These are phyloP conservation scores for Actinopyga echinites DNA, from an alignment of 53 echinoderm and acorn worm genomes.

Conservation along the genomic window DNA sequence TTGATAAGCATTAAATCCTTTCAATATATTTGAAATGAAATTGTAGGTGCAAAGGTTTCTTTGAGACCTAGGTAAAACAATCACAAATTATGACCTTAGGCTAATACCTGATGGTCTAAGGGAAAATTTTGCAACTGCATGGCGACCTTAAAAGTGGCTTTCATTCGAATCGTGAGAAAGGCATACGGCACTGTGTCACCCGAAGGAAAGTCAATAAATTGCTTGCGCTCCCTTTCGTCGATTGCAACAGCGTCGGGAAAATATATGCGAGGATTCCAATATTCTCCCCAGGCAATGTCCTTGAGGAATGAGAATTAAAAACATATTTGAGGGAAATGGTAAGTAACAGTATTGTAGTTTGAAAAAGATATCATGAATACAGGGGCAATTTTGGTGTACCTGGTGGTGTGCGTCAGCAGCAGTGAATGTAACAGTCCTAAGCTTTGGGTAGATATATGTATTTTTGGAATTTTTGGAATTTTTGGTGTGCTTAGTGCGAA, in stretches of 20 bases:
- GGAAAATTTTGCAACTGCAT: slow-evolving; percentile 81
- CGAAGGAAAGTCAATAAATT: slow-evolving; percentile 56
- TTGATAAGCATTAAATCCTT: too few relatives aligned
- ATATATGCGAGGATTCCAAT: slow-evolving; percentile 81
- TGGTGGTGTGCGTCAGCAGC: too few relatives aligned
- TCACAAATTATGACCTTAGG: not conserved
- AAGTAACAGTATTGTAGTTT: not conserved
- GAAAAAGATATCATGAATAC: not conserved
- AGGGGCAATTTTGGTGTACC: not conserved
- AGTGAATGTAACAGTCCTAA: too few relatives aligned
- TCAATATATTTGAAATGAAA: too few relatives aligned
- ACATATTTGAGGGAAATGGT: not conserved
- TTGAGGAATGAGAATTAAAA: not conserved
- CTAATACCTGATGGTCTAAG: slow-evolving; percentile 77
- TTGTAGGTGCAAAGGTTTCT: too few relatives aligned
- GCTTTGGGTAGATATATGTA: too few relatives aligned
- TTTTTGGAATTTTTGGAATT: too few relatives aligned
- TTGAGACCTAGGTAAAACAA: too few relatives aligned
- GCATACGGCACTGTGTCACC: slow-evolving; percentile 73
- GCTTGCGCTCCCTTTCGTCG: slow-evolving; percentile 81
- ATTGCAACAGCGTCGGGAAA: slow-evolving; percentile 71
- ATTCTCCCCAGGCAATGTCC: slow-evolving; percentile 83
- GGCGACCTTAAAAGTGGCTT: slow-evolving; percentile 77
- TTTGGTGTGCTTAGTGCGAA: too few relatives aligned
- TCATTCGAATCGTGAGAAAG: slow-evolving; percentile 69